Percentiles rank a stretch among this genome's conserved stretches.
Conservation (phyloP, 35 echinoderm and acorn worm species). For the Chiridota heheva region DNA sequence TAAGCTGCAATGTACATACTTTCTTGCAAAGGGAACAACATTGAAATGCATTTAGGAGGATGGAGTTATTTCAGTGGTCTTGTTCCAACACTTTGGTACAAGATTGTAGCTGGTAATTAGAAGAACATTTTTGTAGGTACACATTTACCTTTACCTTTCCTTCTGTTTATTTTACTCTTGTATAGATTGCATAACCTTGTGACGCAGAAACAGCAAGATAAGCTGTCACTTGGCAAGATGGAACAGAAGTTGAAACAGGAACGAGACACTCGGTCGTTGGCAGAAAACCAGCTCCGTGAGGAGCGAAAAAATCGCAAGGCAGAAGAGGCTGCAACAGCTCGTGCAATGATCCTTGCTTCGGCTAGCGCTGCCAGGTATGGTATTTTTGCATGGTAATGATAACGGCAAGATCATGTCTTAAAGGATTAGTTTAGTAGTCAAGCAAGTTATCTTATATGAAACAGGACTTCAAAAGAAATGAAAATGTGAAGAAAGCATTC, state of each 20-base stretch:
- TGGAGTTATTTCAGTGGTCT: too few relatives aligned
- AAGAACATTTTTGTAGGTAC: too few relatives aligned
- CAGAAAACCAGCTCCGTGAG: slow-evolving; percentile 81
- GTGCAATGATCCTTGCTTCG: slow-evolving; percentile 54
- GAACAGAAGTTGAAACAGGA: slow-evolving; percentile 93
- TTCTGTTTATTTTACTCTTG: neutral
- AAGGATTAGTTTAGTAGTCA: too few relatives aligned
- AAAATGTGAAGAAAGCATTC: too few relatives aligned
- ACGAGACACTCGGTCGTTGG: slow-evolving; percentile 50
- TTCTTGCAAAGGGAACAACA: too few relatives aligned
- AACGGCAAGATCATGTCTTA: neutral
- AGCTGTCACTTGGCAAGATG: slow-evolving; percentile 68
- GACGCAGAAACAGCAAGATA: slow-evolving; percentile 96
- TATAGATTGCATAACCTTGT: slow-evolving; percentile 94
- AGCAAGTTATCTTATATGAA: too few relatives aligned
- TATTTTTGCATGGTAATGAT: neutral
- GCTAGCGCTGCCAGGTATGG: slow-evolving; percentile 39
- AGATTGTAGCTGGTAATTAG: too few relatives aligned
- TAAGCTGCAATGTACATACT: too few relatives aligned
- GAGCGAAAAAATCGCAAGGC: slow-evolving; percentile 82
- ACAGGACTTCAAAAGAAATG: too few relatives aligned
- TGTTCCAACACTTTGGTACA: too few relatives aligned
- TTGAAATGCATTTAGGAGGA: too few relatives aligned
- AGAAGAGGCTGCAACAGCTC: slow-evolving; percentile 70
- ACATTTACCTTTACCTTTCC: neutral